Percentiles rank a stretch among this genome's conserved stretches.
phyloP scores from a whole-genome alignment of 2,888 invertebrate genomes.

The Oxycera nigricornis region DNA sequence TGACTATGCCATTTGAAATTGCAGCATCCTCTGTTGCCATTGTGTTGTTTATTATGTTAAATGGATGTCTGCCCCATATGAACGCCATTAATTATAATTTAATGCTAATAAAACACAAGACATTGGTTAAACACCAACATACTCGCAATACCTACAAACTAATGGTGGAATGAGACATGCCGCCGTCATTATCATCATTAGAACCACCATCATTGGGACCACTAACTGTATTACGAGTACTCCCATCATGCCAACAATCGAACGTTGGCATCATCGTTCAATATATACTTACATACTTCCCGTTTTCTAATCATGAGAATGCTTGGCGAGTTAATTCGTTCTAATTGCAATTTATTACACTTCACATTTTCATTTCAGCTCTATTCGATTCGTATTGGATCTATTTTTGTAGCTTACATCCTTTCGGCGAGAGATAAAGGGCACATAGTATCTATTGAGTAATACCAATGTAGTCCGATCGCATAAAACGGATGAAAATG shows the following conservation, averaged over 20 bases:
- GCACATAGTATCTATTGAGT: too few relatives aligned
- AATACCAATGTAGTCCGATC: too few relatives aligned
- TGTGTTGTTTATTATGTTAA: conserved; percentile 10
- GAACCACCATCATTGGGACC: not conserved
- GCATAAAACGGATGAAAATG: too few relatives aligned
- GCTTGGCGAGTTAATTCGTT: conserved; percentile 23
- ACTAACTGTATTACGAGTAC: not conserved
- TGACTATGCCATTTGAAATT: conserved; percentile 22
- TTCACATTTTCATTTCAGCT: conserved; percentile 23
- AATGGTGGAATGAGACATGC: not conserved
- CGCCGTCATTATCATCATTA: conserved; percentile 1
- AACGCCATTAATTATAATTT: conserved; percentile 32
- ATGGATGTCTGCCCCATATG: conserved; percentile 31
- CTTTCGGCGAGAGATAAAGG: too few relatives aligned
- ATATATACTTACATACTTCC: not conserved
- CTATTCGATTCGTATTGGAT: conserved; percentile 10
- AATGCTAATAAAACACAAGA: conserved; percentile 30
- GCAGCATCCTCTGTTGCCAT: conserved; percentile 32
- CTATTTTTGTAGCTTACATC: too few relatives aligned
- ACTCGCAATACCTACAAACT: not conserved
- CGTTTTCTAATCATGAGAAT: conserved; percentile 3
- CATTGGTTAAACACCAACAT: conserved; percentile 10
- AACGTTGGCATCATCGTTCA: not conserved
- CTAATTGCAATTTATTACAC: conserved; percentile 37
- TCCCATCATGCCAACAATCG: not conserved